Evolutionary conservation across 2,113 vertebrate genomes (phyloP), one percentile per base, ranked within the genome.

Genomic region (Caranx ignobilis): DNA sequence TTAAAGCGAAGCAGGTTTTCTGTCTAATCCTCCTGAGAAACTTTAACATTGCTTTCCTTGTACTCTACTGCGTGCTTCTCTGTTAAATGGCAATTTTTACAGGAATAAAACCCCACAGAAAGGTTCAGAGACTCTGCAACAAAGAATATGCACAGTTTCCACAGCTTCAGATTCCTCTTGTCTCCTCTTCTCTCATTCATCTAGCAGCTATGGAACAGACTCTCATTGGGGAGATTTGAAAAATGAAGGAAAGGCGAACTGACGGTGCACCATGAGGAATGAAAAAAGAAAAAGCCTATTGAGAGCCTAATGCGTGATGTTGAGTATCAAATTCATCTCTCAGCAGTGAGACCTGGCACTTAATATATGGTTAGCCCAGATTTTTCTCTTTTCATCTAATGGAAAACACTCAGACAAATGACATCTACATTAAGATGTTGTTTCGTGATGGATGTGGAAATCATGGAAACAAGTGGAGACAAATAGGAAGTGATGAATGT

Each of bases 401-500:
- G 71, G 68, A 85, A 82, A 81, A 69, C 79, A 79, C 72, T 86
- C 55, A 80, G 67, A 82, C 61, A 84, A 81, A 87, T 84, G 86
- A 88, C 88, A 79, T 63, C 62, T 77, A 75, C 72, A 79, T 90
- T 80, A 84, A 65, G 62, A 70, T 68, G 77, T 34, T 69, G 81
- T 78, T 81, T 71, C 48, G 76, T 86, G 87, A 92, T 84, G 62
- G 85, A 91, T 90, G 81, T 63, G 69, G 72, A 80, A 84, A 74
- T 82, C 62, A 15, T 35, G 80, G 80, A 76, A 88, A 91, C 75
- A 83, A 73, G 55, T 60, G 68, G 62, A 82, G 86, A 86, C 68
- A 77, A 86, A 88, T 66, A 56, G 77, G 54, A 79, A n/a, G 66
- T 85, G 85, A 90, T 86, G 82, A 87, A 90, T 89, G 80, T 18